Percentiles rank a stretch among this genome's conserved stretches.
Conservation (phyloP, 2,113 vertebrate species). For the Rhynchomys soricoides region DNA sequence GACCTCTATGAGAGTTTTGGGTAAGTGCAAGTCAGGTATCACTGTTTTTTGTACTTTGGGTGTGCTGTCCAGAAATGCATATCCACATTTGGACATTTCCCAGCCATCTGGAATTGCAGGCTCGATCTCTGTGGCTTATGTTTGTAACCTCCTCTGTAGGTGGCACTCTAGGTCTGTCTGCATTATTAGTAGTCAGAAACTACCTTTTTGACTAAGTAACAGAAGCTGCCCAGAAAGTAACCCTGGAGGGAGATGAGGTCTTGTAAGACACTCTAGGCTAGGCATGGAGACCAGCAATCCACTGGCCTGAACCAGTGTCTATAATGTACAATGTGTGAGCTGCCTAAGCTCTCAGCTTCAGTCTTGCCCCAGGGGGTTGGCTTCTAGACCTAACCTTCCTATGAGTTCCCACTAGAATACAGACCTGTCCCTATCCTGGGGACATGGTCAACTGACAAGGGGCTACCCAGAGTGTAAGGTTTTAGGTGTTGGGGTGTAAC, state of each 20-base stretch:
- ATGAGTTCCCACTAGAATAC: not conserved
- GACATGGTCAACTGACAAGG: not conserved
- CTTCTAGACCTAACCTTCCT: not conserved
- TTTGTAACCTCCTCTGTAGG: not conserved
- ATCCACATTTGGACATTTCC: not conserved
- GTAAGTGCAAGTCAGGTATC: no score
- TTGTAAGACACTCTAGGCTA: not conserved
- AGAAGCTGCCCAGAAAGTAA: not conserved
- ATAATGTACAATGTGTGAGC: not conserved
- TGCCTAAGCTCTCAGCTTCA: not conserved
- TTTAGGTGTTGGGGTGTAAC: not conserved
- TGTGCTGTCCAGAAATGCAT: not conserved
- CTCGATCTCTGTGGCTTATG: not conserved
- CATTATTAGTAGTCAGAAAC: not conserved
- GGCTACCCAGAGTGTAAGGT: not conserved
- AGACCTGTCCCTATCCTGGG: not conserved
- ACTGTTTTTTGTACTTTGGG: not conserved
- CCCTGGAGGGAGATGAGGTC: not conserved
- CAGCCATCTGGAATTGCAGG: not conserved
- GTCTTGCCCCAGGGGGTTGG: not conserved
- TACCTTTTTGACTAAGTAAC: not conserved
- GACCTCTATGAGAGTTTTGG: not conserved
- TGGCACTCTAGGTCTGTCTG: not conserved
- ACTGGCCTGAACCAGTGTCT: not conserved
- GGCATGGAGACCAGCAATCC: not conserved